phyloP scores from a whole-genome alignment of 1,140 invertebrate genomes.

The Physella acuta region DNA sequence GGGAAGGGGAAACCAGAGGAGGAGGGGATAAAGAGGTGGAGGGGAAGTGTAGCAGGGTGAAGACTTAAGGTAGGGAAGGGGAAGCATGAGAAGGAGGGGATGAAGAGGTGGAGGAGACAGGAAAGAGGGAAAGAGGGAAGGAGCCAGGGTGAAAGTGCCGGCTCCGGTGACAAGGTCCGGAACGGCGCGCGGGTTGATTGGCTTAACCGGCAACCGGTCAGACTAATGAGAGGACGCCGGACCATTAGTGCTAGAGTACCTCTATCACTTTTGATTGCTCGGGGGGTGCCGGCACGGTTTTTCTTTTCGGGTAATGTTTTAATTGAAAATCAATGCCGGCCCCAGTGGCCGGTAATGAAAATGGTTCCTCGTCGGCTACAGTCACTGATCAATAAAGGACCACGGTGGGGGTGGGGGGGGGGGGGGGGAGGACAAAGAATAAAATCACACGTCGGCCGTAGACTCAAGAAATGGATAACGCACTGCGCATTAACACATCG shows the following conservation, averaged over 20 bases:
- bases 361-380: slow-evolving; percentile 6
- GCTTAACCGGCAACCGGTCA: background rate
- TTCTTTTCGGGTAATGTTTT: slow-evolving; percentile 21
- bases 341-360: slow-evolving; percentile 11
- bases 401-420: background rate
- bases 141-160: background rate
- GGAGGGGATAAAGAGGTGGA: background rate
- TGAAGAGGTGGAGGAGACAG: background rate
- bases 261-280: slow-evolving; percentile 24
- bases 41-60: background rate
- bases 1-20: background rate
- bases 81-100: background rate
- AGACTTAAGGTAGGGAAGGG: background rate
- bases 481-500: too few relatives aligned
- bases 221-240: background rate
- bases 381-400: background rate
- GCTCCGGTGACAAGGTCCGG: background rate
- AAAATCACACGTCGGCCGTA: too few relatives aligned
- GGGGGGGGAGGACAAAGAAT: too few relatives aligned
- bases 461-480: too few relatives aligned
- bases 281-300: background rate
- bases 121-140: background rate
- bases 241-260: slow-evolving; percentile 4
- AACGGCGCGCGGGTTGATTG: slow-evolving; percentile 2
- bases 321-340: slow-evolving; percentile 21